Conservation (phyloP, 2,113 vertebrate genomes). For the Thomomys bottae region DNA sequence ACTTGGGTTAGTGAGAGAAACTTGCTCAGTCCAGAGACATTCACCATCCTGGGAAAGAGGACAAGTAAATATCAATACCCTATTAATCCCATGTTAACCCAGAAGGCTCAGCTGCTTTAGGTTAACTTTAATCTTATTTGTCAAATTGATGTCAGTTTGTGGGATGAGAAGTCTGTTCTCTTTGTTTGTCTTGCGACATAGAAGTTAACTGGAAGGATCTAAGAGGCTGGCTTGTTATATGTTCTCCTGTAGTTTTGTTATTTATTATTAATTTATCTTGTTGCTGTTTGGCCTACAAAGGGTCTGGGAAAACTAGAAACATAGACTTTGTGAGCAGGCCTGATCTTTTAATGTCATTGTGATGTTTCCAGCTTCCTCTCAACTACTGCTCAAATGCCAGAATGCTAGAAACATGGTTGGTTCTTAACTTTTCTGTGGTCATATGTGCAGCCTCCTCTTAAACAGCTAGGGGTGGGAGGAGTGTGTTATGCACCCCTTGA, state of each 20-base stretch:
- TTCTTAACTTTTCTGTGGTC: neutral
- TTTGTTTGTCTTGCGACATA: slow-evolving; percentile 60
- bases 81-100: neutral
- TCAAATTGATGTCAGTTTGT: slow-evolving; percentile 54
- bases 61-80: slow-evolving; percentile 24
- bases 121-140: slow-evolving; percentile 64
- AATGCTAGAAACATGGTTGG: neutral
- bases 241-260: neutral
- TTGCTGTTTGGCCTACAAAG: neutral
- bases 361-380: neutral
- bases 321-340: neutral
- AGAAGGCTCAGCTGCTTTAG: slow-evolving; percentile 55
- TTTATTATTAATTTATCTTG: slow-evolving; percentile 52
- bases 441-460: neutral
- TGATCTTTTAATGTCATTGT: neutral
- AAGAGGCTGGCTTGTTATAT: slow-evolving; percentile 24
- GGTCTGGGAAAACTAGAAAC: slow-evolving; percentile 1
- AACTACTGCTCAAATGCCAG: neutral
- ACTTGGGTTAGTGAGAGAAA: neutral
- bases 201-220: slow-evolving; percentile 44
- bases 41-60: neutral
- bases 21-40: neutral
- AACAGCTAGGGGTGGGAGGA: neutral
- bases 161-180: slow-evolving; percentile 41
- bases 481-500: too few relatives aligned